These are phyloP conservation scores for Papilio dardanus DNA, from an alignment of 1,140 invertebrate species.

Conservation along the genomic window DNA sequence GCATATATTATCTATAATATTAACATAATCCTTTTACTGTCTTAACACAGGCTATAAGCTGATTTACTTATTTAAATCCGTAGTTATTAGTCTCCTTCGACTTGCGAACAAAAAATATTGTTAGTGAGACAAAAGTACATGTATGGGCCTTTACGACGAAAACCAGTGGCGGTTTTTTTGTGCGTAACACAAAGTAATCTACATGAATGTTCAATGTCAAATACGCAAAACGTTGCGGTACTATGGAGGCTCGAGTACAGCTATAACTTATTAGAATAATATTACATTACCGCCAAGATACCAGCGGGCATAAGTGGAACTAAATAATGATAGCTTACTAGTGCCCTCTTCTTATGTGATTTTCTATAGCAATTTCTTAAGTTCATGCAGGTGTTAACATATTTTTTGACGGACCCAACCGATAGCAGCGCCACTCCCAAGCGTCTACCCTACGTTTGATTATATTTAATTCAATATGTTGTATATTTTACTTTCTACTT, in stretches of 20 bases:
- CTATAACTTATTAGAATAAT: not conserved
- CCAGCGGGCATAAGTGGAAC: no score
- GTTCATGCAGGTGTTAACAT: no score
- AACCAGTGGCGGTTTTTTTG: conserved; percentile 1
- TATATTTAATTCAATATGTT: no score
- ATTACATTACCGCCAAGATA: no score
- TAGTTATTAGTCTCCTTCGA: not conserved
- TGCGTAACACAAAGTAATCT: conserved; percentile 12
- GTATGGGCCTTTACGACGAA: not conserved
- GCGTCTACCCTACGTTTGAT: no score
- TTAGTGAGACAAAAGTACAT: not conserved
- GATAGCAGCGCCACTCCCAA: no score
- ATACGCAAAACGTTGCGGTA: not conserved
- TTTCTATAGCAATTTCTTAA: no score
- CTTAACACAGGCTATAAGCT: not conserved
- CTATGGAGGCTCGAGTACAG: not conserved
- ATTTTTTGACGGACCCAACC: no score
- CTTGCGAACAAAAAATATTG: not conserved
- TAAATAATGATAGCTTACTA: no score
- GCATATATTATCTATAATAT: not conserved
- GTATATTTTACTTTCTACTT: no score
- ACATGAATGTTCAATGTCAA: conserved; percentile 37
- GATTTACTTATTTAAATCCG: no score
- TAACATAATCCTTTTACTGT: not conserved
- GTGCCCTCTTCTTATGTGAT: no score